Conservation (phyloP, 2,797 vertebrate species). For the Ceryle rudis region DNA sequence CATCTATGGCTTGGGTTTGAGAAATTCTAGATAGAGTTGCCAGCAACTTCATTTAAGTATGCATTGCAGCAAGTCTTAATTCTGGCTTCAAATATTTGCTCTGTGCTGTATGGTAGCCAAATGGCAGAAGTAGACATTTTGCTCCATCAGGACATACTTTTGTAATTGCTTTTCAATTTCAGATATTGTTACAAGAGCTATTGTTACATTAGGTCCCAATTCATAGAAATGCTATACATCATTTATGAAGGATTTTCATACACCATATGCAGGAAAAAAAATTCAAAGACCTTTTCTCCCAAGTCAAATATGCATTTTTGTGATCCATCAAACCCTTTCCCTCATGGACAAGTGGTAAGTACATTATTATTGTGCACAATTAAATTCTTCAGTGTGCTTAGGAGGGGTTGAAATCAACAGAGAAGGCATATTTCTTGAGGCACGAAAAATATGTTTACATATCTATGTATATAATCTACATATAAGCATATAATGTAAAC, state of each 20-base stretch:
- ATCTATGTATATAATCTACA: not conserved
- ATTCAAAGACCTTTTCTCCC: conserved; percentile 65
- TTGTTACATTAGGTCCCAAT: conserved; percentile 56
- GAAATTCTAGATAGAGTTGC: conserved; percentile 35
- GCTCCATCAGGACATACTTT: conserved; percentile 72
- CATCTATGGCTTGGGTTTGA: conserved; percentile 34
- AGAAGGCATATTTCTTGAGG: not conserved
- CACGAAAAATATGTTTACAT: not conserved
- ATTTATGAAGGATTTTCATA: conserved; percentile 75
- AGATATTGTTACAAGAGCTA: conserved; percentile 78
- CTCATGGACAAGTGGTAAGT: not conserved
- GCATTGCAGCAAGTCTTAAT: conserved; percentile 74
- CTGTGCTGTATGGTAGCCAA: conserved; percentile 76
- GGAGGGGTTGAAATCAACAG: not conserved
- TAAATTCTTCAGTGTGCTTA: not conserved
- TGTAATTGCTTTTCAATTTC: conserved; percentile 81
- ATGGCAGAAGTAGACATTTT: conserved; percentile 76
- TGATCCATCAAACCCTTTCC: conserved; percentile 51
- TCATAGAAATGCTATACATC: conserved; percentile 65
- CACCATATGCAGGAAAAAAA: conserved; percentile 43
- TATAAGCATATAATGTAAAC: not conserved
- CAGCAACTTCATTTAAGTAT: conserved; percentile 72
- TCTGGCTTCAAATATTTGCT: conserved; percentile 83
- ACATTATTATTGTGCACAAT: not conserved
- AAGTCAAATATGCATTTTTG: conserved; percentile 67